Evolutionary conservation across 2,113 vertebrate genomes (phyloP), one percentile per base, ranked within the genome.

Genomic region (Centropus bengalensis): DNA sequence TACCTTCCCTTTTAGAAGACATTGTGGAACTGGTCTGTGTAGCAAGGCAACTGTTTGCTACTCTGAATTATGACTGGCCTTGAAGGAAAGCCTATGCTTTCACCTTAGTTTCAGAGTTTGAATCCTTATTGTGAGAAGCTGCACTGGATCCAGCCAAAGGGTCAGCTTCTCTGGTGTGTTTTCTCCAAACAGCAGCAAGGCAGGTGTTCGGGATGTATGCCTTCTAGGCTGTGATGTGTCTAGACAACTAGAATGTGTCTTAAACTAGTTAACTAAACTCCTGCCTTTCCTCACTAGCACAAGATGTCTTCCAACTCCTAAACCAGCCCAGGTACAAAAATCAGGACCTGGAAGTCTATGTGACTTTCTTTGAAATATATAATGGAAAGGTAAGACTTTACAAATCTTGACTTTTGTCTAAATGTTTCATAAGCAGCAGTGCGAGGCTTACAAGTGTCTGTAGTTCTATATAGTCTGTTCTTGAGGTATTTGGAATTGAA

Each of bases 301-400:
- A 98, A 49, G 99, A 99, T 77, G 99, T 99, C 85, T 99, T 99
- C 91, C 60, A 98, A 18, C 97, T 99, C 58, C 97, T 98, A 89
- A 98, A 95, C 79, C 98, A 99, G 88, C 97, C 98, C 81, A 97
- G 91, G 26, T 99, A 98, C 92, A 92, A 89, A 47, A 96, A 78
- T 73, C 94, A 98, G 92, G 97, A 98, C 82, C 97, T 99, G 38
- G 98, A 98, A 83, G 98, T 98, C 47, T 99, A 98, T 47, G 99
- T 99, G 82, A 99, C 99, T 33, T 99, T 99, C 97, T 99, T 99
- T 96, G 99, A 99, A 97, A 99, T 99, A 97, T 99, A 99, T 96
- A 99, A 99, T 73, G 98, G 99, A 84, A 99, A 99, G 98, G 99
- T 99, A 96, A 95, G 97, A 68, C 27, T 40, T 36, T 32, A 59